A percentile compares a stretch with the other conserved stretches of the same genome.
Conservation (phyloP, 1,140 invertebrate species). For the Vanessa atalanta region DNA sequence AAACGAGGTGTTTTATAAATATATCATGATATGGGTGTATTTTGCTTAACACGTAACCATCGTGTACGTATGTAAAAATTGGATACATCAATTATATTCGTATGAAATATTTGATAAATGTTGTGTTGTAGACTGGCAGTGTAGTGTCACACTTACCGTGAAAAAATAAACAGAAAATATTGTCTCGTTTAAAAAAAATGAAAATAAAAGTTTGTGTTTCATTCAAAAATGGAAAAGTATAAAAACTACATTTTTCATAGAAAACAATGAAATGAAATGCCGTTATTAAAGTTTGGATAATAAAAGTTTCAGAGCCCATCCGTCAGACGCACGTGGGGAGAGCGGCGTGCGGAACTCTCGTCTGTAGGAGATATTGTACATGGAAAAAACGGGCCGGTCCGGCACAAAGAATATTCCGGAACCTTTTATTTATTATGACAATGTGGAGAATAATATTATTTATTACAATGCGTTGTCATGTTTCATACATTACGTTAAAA, state of each 20-base stretch:
- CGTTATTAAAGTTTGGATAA: slow-evolving; percentile 16
- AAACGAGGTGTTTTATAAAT: slow-evolving; percentile 40
- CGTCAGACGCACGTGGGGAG: slow-evolving; percentile 10
- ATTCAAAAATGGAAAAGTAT: background rate
- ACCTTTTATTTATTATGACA: background rate
- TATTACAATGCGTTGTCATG: background rate
- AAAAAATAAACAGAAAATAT: too few relatives aligned
- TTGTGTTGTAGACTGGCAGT: too few relatives aligned
- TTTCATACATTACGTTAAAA: too few relatives aligned
- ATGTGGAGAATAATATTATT: background rate
- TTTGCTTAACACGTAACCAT: slow-evolving; percentile 7
- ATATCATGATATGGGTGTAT: slow-evolving; percentile 39
- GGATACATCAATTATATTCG: background rate
- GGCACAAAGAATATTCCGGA: background rate
- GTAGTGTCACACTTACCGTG: too few relatives aligned
- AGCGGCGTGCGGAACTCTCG: background rate
- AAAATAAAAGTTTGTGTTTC: too few relatives aligned
- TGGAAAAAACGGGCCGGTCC: slow-evolving; percentile 2
- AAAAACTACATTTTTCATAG: background rate
- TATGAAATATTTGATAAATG: too few relatives aligned
- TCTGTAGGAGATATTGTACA: slow-evolving; percentile 1
- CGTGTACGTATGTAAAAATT: background rate
- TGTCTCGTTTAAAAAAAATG: too few relatives aligned
- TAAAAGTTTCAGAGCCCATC: slow-evolving; percentile 15
- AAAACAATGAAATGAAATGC: slow-evolving; percentile 9